Percentiles rank a stretch among this genome's conserved stretches.
Evolutionary conservation across 2,797 vertebrate species (phyloP).

Genomic region (Mycteria americana): DNA sequence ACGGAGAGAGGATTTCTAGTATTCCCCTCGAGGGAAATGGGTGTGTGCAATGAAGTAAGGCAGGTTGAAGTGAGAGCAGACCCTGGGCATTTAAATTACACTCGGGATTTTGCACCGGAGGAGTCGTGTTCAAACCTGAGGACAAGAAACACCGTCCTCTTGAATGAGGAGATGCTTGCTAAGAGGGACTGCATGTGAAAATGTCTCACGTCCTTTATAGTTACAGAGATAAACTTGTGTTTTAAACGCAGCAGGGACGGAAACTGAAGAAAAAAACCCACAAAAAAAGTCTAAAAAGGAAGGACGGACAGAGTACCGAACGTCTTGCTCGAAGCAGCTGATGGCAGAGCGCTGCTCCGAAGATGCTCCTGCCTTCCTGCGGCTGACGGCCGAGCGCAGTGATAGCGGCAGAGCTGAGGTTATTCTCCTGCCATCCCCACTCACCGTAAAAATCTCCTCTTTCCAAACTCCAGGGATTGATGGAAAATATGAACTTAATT

Average conservation of each 20-base stretch:
- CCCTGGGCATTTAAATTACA: not conserved
- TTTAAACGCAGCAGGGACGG: not conserved
- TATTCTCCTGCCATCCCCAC: not conserved
- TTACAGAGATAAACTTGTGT: fast-evolving
- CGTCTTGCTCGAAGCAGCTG: not conserved
- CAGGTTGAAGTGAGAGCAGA: not conserved
- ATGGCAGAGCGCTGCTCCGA: not conserved
- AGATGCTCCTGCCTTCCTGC: not conserved
- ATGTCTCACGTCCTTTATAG: fast-evolving
- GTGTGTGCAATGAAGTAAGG: not conserved
- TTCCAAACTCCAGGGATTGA: not conserved
- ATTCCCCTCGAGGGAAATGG: not conserved
- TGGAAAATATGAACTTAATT: slow-evolving; percentile 64
- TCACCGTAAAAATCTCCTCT: not conserved
- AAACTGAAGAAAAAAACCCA: not conserved
- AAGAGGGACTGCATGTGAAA: fast-evolving
- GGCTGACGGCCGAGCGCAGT: not conserved
- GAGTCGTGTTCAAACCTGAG: fast-evolving
- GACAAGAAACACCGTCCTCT: not conserved
- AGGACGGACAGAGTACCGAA: not conserved
- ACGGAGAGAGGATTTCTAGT: not conserved
- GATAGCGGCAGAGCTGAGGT: not conserved
- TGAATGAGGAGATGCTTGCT: not conserved
- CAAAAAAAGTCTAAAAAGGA: not conserved
- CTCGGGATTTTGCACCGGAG: not conserved